phyloP scores from a whole-genome alignment of 2,797 vertebrate species.

The Acanthopagrus latus region DNA sequence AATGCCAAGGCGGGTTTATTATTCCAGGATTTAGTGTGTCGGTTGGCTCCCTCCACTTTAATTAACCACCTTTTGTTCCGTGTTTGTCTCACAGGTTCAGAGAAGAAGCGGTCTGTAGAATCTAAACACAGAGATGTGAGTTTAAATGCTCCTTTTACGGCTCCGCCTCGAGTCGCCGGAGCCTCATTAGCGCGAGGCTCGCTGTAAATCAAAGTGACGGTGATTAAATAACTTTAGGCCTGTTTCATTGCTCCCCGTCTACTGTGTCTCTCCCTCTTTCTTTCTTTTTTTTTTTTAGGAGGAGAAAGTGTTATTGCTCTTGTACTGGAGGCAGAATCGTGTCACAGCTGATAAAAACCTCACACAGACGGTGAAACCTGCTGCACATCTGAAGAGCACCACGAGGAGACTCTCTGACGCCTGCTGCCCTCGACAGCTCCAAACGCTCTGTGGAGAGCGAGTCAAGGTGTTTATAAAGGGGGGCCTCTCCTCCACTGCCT shows the following conservation, averaged over 20 bases:
- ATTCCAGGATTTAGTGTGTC: neutral
- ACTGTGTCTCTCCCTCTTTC: neutral
- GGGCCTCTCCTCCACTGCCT: slow-evolving; percentile 3
- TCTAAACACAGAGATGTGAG: neutral
- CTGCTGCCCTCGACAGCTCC: slow-evolving; percentile 14
- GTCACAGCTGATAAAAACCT: slow-evolving; percentile 55
- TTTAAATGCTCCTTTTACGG: neutral
- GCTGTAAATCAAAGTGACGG: slow-evolving; percentile 23
- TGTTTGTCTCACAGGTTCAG: neutral
- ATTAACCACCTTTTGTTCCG: neutral
- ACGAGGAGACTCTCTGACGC: slow-evolving; percentile 43
- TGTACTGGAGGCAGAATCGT: slow-evolving; percentile 34
- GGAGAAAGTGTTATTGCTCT: neutral
- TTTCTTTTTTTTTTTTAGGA: neutral
- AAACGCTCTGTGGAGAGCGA: slow-evolving; percentile 13
- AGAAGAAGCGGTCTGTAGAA: neutral
- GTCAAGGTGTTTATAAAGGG: neutral
- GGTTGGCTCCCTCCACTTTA: neutral
- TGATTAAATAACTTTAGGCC: slow-evolving; percentile 4
- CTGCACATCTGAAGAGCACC: slow-evolving; percentile 42
- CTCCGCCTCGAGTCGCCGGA: neutral
- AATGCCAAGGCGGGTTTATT: neutral
- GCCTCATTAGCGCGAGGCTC: neutral
- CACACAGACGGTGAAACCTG: slow-evolving; percentile 43
- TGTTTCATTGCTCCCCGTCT: neutral